phyloP scores from a whole-genome alignment of 2,797 vertebrate genomes.

The Coreius guichenoti region DNA sequence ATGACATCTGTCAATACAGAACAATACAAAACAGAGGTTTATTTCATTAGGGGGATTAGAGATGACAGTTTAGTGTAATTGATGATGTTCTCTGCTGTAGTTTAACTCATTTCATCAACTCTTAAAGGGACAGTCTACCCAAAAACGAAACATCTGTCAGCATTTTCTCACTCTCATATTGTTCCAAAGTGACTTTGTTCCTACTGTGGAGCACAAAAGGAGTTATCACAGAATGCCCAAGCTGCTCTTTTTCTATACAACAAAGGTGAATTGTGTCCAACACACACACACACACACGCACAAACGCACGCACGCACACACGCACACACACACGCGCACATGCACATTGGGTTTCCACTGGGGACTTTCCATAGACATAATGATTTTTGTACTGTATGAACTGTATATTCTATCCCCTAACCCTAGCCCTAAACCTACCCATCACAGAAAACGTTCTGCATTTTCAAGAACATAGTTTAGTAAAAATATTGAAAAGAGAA shows the following conservation, averaged over 20 bases:
- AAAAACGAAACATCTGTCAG: neutral
- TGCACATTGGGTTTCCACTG: too few relatives aligned
- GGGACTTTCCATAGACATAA: neutral
- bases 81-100: neutral
- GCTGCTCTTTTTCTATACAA: neutral
- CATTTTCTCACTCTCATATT: neutral
- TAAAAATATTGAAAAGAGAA: neutral
- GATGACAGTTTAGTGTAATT: neutral
- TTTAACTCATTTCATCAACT: neutral
- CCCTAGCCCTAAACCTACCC: neutral
- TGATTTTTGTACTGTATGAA: neutral
- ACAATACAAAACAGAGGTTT: conserved; percentile 7
- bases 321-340: too few relatives aligned
- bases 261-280: neutral
- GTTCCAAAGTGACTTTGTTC: neutral
- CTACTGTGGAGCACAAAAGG: neutral
- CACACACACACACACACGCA: neutral
- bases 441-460: neutral
- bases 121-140: neutral
- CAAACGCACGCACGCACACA: too few relatives aligned
- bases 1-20: conserved; percentile 14
- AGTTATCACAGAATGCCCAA: neutral
- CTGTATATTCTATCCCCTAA: neutral
- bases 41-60: neutral
- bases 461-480: neutral